A percentile compares a stretch with the other conserved stretches of the same genome.
phyloP scores from a whole-genome alignment of 2,888 invertebrate species.

The Lasius platythorax region DNA sequence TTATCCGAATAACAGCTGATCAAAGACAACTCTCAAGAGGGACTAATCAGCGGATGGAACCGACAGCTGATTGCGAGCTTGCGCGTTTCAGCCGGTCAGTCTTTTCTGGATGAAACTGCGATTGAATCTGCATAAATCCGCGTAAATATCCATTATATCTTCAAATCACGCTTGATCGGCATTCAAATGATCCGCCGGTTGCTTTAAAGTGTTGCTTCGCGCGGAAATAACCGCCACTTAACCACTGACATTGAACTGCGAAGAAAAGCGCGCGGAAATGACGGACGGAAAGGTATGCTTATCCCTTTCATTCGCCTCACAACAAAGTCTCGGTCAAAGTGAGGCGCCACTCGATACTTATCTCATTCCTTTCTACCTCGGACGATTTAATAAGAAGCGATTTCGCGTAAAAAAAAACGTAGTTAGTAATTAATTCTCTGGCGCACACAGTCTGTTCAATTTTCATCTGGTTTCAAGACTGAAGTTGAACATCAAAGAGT shows the following conservation, averaged over 20 bases:
- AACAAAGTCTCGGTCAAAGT: neutral
- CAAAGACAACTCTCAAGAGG: constrained; percentile 45
- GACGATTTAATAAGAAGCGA: constrained; percentile 7
- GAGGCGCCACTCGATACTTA: neutral
- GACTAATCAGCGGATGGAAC: constrained; percentile 51
- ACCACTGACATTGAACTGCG: constrained; percentile 53
- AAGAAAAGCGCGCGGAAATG: constrained; percentile 20
- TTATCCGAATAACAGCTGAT: constrained; percentile 10
- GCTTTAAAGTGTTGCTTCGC: constrained; percentile 57
- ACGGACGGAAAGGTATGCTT: constrained; percentile 17
- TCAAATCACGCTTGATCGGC: constrained; percentile 41
- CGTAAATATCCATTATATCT: constrained; percentile 23
- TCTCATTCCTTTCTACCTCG: neutral
- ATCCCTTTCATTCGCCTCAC: constrained; percentile 14
- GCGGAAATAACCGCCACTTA: constrained; percentile 43
- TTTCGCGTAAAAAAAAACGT: constrained; percentile 1
- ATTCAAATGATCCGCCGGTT: constrained; percentile 23
- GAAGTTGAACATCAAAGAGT: neutral
- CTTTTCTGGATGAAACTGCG: constrained; percentile 55
- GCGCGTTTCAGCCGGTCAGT: constrained; percentile 9
- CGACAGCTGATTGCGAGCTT: neutral
- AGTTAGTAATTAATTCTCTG: constrained; percentile 6
- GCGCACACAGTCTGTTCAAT: constrained; percentile 9
- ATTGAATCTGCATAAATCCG: constrained; percentile 50
- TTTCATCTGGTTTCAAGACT: neutral